Percentiles rank a stretch among this genome's conserved stretches.
phyloP scores from a whole-genome alignment of 1,140 invertebrate genomes.

The Brachystomella parvula region DNA sequence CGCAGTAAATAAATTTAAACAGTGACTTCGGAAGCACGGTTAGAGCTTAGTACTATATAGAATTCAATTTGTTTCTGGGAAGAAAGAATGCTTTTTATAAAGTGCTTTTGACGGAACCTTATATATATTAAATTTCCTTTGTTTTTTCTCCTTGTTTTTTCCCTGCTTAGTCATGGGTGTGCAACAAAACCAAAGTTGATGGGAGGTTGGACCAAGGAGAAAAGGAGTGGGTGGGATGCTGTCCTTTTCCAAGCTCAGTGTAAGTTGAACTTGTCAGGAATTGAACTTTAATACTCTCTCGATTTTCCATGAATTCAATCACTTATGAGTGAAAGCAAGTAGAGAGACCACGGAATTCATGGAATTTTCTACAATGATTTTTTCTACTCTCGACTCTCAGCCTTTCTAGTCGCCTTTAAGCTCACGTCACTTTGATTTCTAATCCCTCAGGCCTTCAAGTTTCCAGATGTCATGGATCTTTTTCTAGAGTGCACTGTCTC shows the following conservation, averaged over 20 bases:
- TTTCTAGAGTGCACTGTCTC: conserved; percentile 76
- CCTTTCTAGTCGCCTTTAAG: background rate
- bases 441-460: conserved; percentile 65
- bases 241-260: conserved; percentile 63
- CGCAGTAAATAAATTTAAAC: no score
- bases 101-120: no score
- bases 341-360: no score
- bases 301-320: no score
- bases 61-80: no score
- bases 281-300: background rate
- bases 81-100: no score
- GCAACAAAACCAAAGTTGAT: conserved; percentile 73
- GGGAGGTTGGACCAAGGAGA: conserved; percentile 69
- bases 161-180: conserved; percentile 53
- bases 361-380: background rate
- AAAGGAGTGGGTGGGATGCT: conserved; percentile 64
- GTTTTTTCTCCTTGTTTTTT: conserved; percentile 7
- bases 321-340: no score
- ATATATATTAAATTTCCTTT: no score
- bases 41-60: no score
- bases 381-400: background rate
- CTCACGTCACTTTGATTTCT: conserved; percentile 8
- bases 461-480: conserved; percentile 77
- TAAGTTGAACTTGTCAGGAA: conserved; percentile 30
- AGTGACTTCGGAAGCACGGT: no score